phyloP scores from a whole-genome alignment of 2,113 vertebrate species.

The Muntiacus muntjak region DNA sequence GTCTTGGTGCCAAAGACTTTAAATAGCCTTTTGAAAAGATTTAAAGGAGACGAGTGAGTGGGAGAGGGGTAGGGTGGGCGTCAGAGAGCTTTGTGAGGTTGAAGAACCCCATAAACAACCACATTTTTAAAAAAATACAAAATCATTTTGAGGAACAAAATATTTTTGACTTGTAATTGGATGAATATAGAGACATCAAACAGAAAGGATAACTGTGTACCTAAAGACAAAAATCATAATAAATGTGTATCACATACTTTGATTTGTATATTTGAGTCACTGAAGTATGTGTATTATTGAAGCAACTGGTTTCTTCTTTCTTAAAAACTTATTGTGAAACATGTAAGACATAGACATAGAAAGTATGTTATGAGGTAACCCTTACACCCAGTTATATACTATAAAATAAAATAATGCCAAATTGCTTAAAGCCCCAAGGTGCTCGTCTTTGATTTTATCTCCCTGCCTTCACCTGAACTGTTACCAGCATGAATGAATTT shows the following conservation, averaged over 20 bases:
- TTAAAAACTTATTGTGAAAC: not conserved
- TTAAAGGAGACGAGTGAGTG: not conserved
- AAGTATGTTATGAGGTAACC: not conserved
- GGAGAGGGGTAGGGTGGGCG: not conserved
- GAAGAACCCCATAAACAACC: not conserved
- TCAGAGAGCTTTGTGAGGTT: not conserved
- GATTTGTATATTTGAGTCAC: not conserved
- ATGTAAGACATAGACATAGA: not conserved
- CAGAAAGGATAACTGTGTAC: not conserved
- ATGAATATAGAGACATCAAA: not conserved
- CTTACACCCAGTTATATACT: not conserved
- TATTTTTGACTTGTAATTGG: not conserved
- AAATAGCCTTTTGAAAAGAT: not conserved
- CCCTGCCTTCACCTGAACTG: not conserved
- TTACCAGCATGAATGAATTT: not conserved
- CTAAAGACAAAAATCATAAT: not conserved
- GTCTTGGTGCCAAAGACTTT: not conserved
- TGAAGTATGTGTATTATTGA: not conserved
- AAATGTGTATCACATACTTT: not conserved
- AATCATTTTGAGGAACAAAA: not conserved
- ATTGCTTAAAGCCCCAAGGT: not conserved
- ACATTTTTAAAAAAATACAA: not conserved
- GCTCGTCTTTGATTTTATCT: not conserved
- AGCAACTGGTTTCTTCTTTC: not conserved
- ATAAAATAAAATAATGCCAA: not conserved